Evolutionary conservation across 2,113 vertebrate species (phyloP), one percentile per base, ranked within the genome.

Genomic region (Bos javanicus): DNA sequence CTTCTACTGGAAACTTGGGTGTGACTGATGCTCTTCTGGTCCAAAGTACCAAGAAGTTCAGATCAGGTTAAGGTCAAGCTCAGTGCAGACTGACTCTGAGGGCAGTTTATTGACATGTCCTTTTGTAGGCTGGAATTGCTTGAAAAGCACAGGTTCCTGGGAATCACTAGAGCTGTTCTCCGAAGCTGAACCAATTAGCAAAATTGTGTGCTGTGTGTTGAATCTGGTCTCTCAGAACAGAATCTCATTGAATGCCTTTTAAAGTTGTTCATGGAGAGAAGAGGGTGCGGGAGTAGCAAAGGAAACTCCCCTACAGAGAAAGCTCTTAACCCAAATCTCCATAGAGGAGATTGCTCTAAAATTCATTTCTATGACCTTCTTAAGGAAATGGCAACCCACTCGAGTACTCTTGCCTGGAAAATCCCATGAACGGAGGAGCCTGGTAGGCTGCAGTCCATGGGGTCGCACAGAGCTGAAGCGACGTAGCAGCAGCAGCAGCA

Each of bases 11-110:
- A 64, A 97, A 57, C 54, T 87, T 91, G 67, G 56, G 39, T 76
- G 59, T 80, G n/a, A 83, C 48, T 67, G 43, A 46, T 76, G 48
- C 21, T 92, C 5, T 82, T 90, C 36, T 85, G 80, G 9, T 89
- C 43, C 62, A 94, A 90, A 90, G 81, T 92, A 36, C 87, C 88
- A 90, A 87, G 33, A 90, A 81, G 78, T 91, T 96, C 83, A 93
- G 56, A 71, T 76, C 50, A 90, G 60, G 86, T 87, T n/a, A 26
- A 93, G n/a, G 48, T 56, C 59, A 91, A 93, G 46, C 17, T 95
- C 39, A 57, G 54, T 36, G 60, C 57, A 84, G 52, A n/a, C 33
- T 56, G 59, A 83, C 28, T 86, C 46, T 80, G 76, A 67, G 64
- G 33, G 74, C 26, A 94, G 30, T 12, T 56, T 91, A 43, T 39